Evolutionary conservation across 2,888 invertebrate genomes (phyloP).

Genomic region (Endotricha flammealis): DNA sequence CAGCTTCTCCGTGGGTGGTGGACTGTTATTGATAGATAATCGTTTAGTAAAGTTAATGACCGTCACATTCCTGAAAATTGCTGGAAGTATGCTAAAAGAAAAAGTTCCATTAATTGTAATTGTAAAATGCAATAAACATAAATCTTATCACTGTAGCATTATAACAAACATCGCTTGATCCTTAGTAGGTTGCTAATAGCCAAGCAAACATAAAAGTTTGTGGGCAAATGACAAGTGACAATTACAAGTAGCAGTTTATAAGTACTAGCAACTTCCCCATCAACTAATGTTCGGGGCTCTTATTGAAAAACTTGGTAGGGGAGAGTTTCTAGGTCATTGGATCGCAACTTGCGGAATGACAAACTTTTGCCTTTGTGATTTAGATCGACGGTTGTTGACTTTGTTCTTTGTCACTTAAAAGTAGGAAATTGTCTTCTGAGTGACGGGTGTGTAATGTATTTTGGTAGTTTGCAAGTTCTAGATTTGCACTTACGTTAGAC

Average conservation of each 20-base stretch:
- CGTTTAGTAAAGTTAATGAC: too few relatives aligned
- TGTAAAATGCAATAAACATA: too few relatives aligned
- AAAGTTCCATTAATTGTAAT: too few relatives aligned
- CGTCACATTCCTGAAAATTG: too few relatives aligned
- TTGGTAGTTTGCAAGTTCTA: too few relatives aligned
- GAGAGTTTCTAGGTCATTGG: slow-evolving; percentile 53
- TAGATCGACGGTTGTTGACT: slow-evolving; percentile 37
- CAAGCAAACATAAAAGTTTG: not conserved
- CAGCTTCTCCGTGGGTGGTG: too few relatives aligned
- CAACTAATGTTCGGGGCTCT: slow-evolving; percentile 45
- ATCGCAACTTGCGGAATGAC: slow-evolving; percentile 41
- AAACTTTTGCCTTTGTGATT: slow-evolving; percentile 44
- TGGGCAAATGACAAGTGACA: slow-evolving; percentile 18
- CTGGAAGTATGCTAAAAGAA: too few relatives aligned
- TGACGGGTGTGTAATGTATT: not conserved
- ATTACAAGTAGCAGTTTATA: slow-evolving; percentile 26
- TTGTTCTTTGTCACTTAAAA: slow-evolving; percentile 31
- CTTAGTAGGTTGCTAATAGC: too few relatives aligned
- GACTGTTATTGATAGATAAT: too few relatives aligned
- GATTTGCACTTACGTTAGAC: too few relatives aligned
- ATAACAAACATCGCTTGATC: too few relatives aligned
- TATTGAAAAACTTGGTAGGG: slow-evolving; percentile 60
- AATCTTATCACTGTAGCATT: too few relatives aligned
- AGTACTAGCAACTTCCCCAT: slow-evolving; percentile 42
- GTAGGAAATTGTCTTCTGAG: slow-evolving; percentile 22